A percentile compares a stretch with the other conserved stretches of the same genome.
Conservation (phyloP, 2,888 invertebrate species). For the Pimpla rufipes region DNA sequence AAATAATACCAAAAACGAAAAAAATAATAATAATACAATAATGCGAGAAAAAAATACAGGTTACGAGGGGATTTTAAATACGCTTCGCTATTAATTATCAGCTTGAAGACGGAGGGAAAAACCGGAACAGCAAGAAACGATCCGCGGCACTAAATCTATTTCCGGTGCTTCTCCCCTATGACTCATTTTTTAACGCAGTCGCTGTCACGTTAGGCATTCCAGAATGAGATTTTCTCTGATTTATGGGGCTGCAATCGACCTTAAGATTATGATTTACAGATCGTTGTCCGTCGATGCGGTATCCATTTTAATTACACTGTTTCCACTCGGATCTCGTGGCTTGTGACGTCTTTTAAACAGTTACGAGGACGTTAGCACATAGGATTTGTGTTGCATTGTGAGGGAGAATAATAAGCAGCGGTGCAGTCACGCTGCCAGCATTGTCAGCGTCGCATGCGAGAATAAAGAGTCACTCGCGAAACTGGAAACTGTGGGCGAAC, state of each 20-base stretch:
- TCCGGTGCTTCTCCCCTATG: constrained; percentile 19
- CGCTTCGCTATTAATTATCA: not conserved
- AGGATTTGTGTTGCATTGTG: constrained; percentile 9
- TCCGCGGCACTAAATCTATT: constrained; percentile 26
- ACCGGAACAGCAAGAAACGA: not conserved
- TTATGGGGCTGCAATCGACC: constrained; percentile 38
- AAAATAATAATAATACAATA: too few relatives aligned
- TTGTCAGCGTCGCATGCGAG: constrained; percentile 31
- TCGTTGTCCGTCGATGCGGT: constrained; percentile 22
- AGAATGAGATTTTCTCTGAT: constrained; percentile 34
- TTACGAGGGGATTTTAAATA: not conserved
- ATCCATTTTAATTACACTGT: constrained; percentile 33
- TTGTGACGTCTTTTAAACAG: not conserved
- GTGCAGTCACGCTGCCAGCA: constrained; percentile 55
- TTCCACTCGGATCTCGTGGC: not conserved
- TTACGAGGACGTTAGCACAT: constrained; percentile 4
- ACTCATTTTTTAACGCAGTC: not conserved
- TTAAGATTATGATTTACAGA: constrained; percentile 30
- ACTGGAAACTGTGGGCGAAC: constrained; percentile 58
- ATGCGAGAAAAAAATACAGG: too few relatives aligned
- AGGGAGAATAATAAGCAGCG: constrained; percentile 15
- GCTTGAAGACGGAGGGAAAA: not conserved
- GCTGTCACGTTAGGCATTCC: not conserved
- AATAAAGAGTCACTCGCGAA: constrained; percentile 27
- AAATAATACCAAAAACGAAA: too few relatives aligned